These are phyloP conservation scores for Agrilus planipennis DNA, from an alignment of 1,140 invertebrate genomes.

Conservation along the genomic window DNA sequence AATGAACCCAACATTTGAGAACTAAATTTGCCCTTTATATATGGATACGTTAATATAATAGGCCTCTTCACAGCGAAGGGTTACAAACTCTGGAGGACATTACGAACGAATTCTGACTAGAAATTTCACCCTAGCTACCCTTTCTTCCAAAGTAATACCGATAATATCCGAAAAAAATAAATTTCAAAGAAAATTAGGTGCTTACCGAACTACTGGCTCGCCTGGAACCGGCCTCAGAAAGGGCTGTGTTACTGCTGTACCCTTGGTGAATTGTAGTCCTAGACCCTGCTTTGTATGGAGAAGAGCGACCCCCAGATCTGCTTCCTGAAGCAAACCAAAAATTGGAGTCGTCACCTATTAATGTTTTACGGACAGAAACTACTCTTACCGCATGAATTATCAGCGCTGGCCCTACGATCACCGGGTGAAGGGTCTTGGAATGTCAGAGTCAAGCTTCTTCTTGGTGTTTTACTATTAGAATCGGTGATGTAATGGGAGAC, in stretches of 20 bases:
- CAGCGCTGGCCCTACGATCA: conserved; percentile 47
- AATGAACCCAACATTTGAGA: too few species aligned
- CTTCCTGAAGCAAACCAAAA: conserved; percentile 19
- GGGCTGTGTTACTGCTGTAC: conserved; percentile 37
- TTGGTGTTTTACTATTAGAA: conserved; percentile 39
- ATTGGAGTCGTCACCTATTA: neutral
- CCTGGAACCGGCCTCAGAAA: conserved; percentile 47
- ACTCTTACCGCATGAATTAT: conserved; percentile 32
- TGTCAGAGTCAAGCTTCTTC: conserved; percentile 43
- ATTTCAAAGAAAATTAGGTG: conserved; percentile 51
- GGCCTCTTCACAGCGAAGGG: too few species aligned
- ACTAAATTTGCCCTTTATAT: too few species aligned
- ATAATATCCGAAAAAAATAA: too few species aligned
- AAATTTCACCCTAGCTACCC: too few species aligned
- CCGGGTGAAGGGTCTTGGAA: conserved; percentile 46
- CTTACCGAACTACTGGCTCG: conserved; percentile 60
- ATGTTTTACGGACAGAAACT: neutral
- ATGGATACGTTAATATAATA: too few species aligned
- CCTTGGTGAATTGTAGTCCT: conserved; percentile 39
- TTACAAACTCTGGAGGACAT: too few species aligned
- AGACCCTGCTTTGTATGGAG: conserved; percentile 46
- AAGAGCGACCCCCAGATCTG: conserved; percentile 37
- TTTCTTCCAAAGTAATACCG: too few species aligned
- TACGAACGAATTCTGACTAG: too few species aligned
- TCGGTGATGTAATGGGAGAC: conserved; percentile 29